These are phyloP conservation scores for Chauna torquata DNA, from an alignment of 2,113 vertebrate species.

Conservation along the genomic window DNA sequence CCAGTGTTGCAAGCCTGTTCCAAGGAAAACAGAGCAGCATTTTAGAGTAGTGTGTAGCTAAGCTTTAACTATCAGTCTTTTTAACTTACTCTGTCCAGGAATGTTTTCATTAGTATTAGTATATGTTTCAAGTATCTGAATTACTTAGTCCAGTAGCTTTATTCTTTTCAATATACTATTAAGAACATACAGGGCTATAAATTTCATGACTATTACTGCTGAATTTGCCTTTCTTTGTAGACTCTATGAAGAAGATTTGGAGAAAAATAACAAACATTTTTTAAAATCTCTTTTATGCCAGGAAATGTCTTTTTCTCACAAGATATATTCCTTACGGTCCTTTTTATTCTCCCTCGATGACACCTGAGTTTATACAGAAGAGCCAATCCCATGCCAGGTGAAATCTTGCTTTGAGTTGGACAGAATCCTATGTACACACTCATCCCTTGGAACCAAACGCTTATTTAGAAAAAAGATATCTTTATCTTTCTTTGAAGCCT, in stretches of 20 bases:
- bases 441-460: not conserved
- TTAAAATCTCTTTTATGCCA: not conserved
- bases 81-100: not conserved
- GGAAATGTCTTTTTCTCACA: not conserved
- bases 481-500: constrained; percentile 51
- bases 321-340: not conserved
- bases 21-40: not conserved
- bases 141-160: not conserved
- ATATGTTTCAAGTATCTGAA: too few relatives aligned
- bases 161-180: not conserved
- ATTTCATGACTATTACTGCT: not conserved
- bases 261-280: not conserved
- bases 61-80: not conserved
- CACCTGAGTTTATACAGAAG: constrained; percentile 18
- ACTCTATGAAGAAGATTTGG: not conserved
- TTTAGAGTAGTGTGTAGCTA: not conserved
- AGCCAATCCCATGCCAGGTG: not conserved
- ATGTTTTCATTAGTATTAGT: too few relatives aligned
- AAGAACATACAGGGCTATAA: not conserved
- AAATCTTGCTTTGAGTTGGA: constrained; percentile 40
- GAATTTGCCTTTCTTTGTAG: not conserved
- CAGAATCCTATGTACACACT: constrained; percentile 11
- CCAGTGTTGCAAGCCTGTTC: not conserved
- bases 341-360: not conserved
- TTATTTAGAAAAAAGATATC: constrained; percentile 21